Evolutionary conservation across 2,888 invertebrate species (phyloP).

Genomic region (Camponotus fellah): DNA sequence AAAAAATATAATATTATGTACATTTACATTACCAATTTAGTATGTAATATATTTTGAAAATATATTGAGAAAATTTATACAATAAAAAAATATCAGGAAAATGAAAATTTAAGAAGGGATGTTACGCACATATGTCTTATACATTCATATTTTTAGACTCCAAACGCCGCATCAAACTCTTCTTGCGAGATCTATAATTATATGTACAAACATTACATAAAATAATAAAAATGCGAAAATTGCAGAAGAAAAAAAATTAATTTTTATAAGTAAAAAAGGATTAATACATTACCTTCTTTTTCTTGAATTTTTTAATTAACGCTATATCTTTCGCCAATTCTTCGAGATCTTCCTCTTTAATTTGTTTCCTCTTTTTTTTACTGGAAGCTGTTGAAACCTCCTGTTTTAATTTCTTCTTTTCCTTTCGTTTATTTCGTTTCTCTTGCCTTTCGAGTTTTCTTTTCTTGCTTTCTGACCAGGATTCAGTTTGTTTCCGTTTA

Average conservation of each 20-base stretch:
- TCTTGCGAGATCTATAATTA: constrained; percentile 85
- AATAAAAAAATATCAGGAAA: constrained; percentile 18
- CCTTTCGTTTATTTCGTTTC: constrained; percentile 89
- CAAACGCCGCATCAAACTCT: constrained; percentile 86
- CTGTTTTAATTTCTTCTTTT: constrained; percentile 87
- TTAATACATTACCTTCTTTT: constrained; percentile 89
- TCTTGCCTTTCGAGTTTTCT: constrained; percentile 90
- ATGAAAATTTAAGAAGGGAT: neutral
- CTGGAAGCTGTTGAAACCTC: constrained; percentile 83
- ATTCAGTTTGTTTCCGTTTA: constrained; percentile 88
- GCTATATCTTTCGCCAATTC: constrained; percentile 94
- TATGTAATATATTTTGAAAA: constrained; percentile 22
- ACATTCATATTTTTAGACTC: constrained; percentile 50
- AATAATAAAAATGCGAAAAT: constrained; percentile 27
- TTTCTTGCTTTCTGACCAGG: constrained; percentile 93
- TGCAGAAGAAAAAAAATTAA: neutral
- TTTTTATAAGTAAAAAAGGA: constrained; percentile 13
- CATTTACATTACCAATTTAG: constrained; percentile 6
- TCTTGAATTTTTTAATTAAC: constrained; percentile 94
- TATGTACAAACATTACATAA: constrained; percentile 39
- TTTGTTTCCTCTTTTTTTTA: constrained; percentile 87
- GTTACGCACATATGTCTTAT: neutral
- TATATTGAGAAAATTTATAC: constrained; percentile 16
- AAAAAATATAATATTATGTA: constrained; percentile 10
- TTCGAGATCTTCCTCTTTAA: constrained; percentile 91